Evolutionary conservation across 2,797 vertebrate species (phyloP).

Genomic region (Echiichthys vipera): DNA sequence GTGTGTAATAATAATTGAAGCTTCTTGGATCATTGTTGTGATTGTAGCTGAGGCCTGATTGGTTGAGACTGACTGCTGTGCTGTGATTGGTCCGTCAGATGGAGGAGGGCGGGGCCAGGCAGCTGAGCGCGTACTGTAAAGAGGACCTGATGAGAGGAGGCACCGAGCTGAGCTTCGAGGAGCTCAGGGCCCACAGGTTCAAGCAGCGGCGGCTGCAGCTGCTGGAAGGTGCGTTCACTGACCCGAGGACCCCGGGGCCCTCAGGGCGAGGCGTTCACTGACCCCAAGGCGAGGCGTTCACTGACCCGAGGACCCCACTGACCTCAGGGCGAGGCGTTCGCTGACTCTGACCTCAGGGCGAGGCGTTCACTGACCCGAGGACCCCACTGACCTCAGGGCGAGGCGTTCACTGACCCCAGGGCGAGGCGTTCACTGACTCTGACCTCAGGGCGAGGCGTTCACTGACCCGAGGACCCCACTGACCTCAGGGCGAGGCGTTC

Average conservation of each 20-base stretch:
- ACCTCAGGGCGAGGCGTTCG: background rate
- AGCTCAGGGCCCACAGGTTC: conserved; percentile 88
- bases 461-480: too few relatives aligned
- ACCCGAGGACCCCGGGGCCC: background rate
- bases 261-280: background rate
- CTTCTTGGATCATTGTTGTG: too few relatives aligned
- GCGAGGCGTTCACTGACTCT: background rate
- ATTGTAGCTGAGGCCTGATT: too few relatives aligned
- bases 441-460: too few relatives aligned
- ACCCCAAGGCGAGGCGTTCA: background rate
- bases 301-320: too few relatives aligned
- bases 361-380: background rate
- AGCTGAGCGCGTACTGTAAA: conserved; percentile 83
- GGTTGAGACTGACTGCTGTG: too few relatives aligned
- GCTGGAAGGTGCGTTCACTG: conserved; percentile 34
- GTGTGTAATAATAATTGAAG: too few relatives aligned
- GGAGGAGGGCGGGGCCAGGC: background rate
- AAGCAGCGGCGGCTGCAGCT: conserved; percentile 4
- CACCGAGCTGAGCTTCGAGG: conserved; percentile 88
- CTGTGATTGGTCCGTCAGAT: too few relatives aligned
- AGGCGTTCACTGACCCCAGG: background rate
- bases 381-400: too few relatives aligned
- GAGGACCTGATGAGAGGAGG: conserved; percentile 84
- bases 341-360: background rate
- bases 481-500: too few relatives aligned